phyloP scores from a whole-genome alignment of 35 echinoderm and acorn worm genomes.

The Stichopus chloronotus region DNA sequence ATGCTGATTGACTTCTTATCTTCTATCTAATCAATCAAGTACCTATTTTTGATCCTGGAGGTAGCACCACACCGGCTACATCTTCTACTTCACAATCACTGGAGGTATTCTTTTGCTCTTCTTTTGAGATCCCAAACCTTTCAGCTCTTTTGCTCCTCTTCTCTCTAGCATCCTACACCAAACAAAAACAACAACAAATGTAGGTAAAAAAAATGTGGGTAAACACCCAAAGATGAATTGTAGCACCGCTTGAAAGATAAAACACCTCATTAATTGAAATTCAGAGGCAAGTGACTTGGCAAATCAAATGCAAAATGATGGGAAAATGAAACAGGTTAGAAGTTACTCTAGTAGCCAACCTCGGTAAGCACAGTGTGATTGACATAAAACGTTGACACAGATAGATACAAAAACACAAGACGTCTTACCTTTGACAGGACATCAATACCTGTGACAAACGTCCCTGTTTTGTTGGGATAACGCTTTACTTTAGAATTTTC shows the following conservation, averaged over 20 bases:
- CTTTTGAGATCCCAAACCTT: constrained; percentile 68
- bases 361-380: too few relatives aligned
- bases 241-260: neutral
- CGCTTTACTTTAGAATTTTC: constrained; percentile 40
- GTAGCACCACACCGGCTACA: constrained; percentile 58
- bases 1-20: too few relatives aligned
- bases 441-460: constrained; percentile 46
- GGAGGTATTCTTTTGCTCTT: neutral
- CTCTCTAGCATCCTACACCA: constrained; percentile 60
- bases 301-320: neutral
- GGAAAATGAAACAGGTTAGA: too few relatives aligned
- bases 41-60: constrained; percentile 83
- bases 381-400: neutral
- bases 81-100: constrained; percentile 50
- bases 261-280: too few relatives aligned
- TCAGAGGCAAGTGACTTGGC: neutral
- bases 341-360: too few relatives aligned
- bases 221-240: neutral
- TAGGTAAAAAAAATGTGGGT: neutral
- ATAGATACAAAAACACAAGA: neutral
- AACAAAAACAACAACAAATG: neutral
- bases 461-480: constrained; percentile 25
- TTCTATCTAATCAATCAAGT: too few relatives aligned
- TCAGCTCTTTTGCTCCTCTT: constrained; percentile 68
- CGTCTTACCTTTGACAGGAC: constrained; percentile 32